A percentile compares a stretch with the other conserved stretches of the same genome.
phyloP scores from a whole-genome alignment of 2,113 vertebrate genomes.

The Onychorhynchus coronatus region DNA sequence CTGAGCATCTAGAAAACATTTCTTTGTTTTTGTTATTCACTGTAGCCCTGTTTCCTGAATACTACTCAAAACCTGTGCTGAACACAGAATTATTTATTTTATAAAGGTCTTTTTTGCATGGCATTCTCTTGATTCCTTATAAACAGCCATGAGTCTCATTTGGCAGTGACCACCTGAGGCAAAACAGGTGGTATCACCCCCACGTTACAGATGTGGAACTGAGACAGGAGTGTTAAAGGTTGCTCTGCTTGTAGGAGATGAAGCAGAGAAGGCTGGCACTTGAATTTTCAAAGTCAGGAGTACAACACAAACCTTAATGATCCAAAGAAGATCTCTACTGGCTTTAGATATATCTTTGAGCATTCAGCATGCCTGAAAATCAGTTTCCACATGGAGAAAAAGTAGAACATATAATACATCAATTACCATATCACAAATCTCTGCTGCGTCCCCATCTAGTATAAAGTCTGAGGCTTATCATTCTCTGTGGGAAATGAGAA shows the following conservation, averaged over 20 bases:
- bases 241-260: neutral
- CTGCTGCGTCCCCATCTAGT: neutral
- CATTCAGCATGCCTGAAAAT: neutral
- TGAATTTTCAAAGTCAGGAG: neutral
- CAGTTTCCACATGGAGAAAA: neutral
- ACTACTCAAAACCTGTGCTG: neutral
- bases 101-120: neutral
- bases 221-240: neutral
- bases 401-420: neutral
- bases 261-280: neutral
- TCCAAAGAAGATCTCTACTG: neutral
- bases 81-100: neutral
- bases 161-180: neutral
- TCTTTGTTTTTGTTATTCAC: neutral
- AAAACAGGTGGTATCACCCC: neutral
- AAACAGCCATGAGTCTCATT: neutral
- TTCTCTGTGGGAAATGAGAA: neutral
- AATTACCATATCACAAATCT: neutral
- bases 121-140: neutral
- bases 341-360: neutral
- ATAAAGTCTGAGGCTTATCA: neutral
- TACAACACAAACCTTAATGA: neutral
- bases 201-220: neutral
- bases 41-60: neutral
- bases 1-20: neutral